Evolutionary conservation across 2,888 invertebrate species (phyloP), one percentile per base, ranked within the genome.

Genomic region (Bellardia bayeri): DNA sequence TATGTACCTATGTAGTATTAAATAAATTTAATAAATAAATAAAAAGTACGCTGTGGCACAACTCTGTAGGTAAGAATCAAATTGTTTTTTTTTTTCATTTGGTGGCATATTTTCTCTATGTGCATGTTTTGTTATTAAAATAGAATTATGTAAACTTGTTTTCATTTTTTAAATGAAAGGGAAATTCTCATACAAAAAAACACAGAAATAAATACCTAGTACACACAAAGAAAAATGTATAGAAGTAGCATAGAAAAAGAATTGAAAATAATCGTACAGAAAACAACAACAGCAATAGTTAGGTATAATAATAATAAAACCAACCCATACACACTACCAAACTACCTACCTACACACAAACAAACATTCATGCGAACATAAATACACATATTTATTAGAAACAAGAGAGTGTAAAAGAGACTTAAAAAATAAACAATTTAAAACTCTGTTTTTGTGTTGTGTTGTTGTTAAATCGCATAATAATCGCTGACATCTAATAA

Each of bases 161-260:
- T 92, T 92, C 90, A 90, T 91, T 91, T 92, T 91, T 90, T 90
- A 91, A 92, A 92, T 91, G 92, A 92, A 92, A 92, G 92, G 92
- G 92, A 92, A 92, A 92, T 91, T 92, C 91, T 91, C 90, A 90
- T 90, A 91, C 90, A 91, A 91, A 90, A 90, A 40, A 90, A 91
- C 90, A 89, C 23, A 23, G 23, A 56, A 90, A 90, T 11, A 16
- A 51, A 68, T 69, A 49, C 33, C n/a, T n/a, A n/a, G n/a, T 64
- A 42, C 30, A 69, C 16, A 45, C 23, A 33, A 9, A 42, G 14
- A 69, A 58, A 78, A 78, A 63, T 76, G 83, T 81, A 66, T 80
- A 87, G 83, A 87, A 86, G 51, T 54, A 90, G 88, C 89, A 81
- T 84, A 86, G 69, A 85, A 84, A 71, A 85, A 83, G 61, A 85